Evolutionary conservation across 2,888 invertebrate genomes (phyloP), one percentile per base, ranked within the genome.

Genomic region (Dasysyrphus albostriatus): DNA sequence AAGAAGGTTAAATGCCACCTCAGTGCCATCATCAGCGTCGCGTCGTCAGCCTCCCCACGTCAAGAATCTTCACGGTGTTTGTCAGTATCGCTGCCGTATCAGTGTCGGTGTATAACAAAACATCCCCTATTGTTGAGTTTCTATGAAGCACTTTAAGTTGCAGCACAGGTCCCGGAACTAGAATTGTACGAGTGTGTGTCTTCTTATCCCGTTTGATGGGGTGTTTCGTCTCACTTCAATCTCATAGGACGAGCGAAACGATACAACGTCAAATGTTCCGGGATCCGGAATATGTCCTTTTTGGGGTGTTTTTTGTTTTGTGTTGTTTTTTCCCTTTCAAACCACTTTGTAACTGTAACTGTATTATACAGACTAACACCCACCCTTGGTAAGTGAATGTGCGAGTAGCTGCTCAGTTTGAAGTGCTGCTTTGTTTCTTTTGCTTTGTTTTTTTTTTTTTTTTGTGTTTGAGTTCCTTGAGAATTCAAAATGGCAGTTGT

Each of bases 181-280:
- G 39, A 59, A 67, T 44, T 76, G 16, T 77, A 34, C 76, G 19
- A 37, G 63, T 58, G 59, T 77, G 69, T 83, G 39, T 59, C 14
- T 39, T 4, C 39, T 74, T 63, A 67, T 81, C 70, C 72, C 32
- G 47, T 67, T 69, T 78, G 78, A 77, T 78, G 78, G 72, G 75
- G 87, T 87, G 75, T 83, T 87, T 87, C 83, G 87, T 79, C 87
- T 83, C 83, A 83, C 78, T 87, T 87, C 87, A 87, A 83, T 83
- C 87, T 87, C 54, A 79, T 67, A 83, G 87, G 83, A 87, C 76
- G 58, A 83, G 42, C 14, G 6, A 78, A 72, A 58, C 44, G 29
- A 67, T 59, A 80, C 51, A 70, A 47, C 37, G 16, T 44, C 67
- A 72, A 75, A 47, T 42, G 56, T 58, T 24, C 32, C 58, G 5